phyloP scores from a whole-genome alignment of 92 coral and sea anemone genomes.

The Metridium senile region DNA sequence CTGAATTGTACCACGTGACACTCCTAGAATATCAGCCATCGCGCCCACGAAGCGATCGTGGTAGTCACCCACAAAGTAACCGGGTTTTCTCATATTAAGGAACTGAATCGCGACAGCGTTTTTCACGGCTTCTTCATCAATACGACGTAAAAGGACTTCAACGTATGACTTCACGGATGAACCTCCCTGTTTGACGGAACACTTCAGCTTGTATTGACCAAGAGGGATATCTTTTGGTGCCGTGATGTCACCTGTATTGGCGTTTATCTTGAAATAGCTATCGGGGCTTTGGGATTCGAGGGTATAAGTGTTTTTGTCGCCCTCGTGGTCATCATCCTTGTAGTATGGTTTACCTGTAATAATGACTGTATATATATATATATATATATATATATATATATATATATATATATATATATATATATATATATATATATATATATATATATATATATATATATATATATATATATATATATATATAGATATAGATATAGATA shows the following conservation, averaged over 20 bases:
- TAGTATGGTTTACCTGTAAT: slow-evolving; percentile 62
- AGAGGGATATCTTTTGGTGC: slow-evolving; percentile 61
- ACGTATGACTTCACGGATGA: slow-evolving; percentile 49
- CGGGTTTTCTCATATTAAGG: slow-evolving; percentile 55
- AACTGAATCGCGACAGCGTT: slow-evolving; percentile 72
- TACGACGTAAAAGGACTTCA: slow-evolving; percentile 48
- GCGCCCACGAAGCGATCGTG: slow-evolving; percentile 45
- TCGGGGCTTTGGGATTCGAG: slow-evolving; percentile 50
- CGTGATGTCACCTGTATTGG: slow-evolving; percentile 68
- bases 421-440: too few relatives aligned
- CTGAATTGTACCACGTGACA: slow-evolving; percentile 31
- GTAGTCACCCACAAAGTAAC: slow-evolving; percentile 60
- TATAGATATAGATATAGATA: too few relatives aligned
- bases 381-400: too few relatives aligned
- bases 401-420: too few relatives aligned
- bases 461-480: too few relatives aligned
- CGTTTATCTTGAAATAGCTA: slow-evolving; percentile 52
- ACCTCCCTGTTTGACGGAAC: slow-evolving; percentile 35
- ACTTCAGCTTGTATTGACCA: slow-evolving; percentile 53
- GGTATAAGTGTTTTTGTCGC: slow-evolving; percentile 68
- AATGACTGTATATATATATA: slow-evolving; percentile 44
- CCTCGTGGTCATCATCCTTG: slow-evolving; percentile 78
- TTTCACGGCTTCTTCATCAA: slow-evolving; percentile 53
- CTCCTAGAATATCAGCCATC: slow-evolving; percentile 44
- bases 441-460: too few relatives aligned